phyloP scores from a whole-genome alignment of 2,113 vertebrate genomes.

The Rhinopomastus cyanomelas region DNA sequence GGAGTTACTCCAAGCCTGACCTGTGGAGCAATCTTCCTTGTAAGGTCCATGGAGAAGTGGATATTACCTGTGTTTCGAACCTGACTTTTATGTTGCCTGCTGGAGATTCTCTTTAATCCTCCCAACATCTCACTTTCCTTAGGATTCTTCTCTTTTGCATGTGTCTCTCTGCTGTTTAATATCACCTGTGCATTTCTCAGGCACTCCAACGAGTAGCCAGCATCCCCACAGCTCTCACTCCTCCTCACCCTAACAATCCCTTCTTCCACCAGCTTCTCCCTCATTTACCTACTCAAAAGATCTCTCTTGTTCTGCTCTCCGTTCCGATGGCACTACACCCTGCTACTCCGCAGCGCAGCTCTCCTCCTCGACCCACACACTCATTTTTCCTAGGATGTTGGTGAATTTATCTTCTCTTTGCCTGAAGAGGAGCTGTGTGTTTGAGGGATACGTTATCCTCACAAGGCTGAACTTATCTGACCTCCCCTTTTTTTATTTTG shows the following conservation, averaged over 20 bases:
- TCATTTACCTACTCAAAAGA: neutral
- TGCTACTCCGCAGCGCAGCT: neutral
- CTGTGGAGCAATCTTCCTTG: neutral
- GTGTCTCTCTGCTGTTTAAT: neutral
- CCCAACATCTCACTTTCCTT: neutral
- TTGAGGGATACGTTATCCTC: neutral
- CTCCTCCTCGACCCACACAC: neutral
- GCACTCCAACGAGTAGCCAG: neutral
- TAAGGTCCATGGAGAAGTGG: neutral
- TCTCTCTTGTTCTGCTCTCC: neutral
- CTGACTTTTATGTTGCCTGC: neutral
- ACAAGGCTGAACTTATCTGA: neutral
- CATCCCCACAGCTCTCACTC: neutral
- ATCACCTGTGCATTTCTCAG: neutral
- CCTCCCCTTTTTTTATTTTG: neutral
- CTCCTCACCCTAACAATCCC: neutral
- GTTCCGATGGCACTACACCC: neutral
- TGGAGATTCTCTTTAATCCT: neutral
- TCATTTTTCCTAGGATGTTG: neutral
- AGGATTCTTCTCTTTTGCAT: neutral
- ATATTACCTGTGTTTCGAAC: too few species aligned
- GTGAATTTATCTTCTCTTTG: constrained; percentile 13
- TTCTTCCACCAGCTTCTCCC: neutral
- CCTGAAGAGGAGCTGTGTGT: neutral
- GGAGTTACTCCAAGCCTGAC: neutral